phyloP scores from a whole-genome alignment of 2,113 vertebrate species.

The Campylorhamphus procurvoides region DNA sequence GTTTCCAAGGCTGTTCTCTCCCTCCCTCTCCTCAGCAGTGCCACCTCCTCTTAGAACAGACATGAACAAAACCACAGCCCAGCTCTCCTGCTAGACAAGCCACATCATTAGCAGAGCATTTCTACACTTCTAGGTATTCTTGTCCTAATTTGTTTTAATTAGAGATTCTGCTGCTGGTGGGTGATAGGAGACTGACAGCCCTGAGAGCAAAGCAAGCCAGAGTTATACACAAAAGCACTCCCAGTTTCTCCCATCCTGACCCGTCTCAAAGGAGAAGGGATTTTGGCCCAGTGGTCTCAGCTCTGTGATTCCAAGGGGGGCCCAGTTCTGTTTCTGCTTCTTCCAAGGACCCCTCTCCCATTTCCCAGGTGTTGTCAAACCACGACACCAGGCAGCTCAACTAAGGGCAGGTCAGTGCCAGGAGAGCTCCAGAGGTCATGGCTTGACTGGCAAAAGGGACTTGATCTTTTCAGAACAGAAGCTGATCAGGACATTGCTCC shows the following conservation, averaged over 20 bases:
- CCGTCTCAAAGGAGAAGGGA: background rate
- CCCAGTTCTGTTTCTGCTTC: background rate
- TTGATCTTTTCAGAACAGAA: background rate
- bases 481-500: background rate
- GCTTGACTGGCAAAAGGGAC: background rate
- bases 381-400: too few species aligned
- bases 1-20: background rate
- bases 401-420: background rate
- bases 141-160: constrained; percentile 32
- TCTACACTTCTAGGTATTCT: background rate
- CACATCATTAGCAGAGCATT: background rate
- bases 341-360: background rate
- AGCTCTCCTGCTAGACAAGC: background rate
- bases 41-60: background rate
- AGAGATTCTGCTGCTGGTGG: background rate
- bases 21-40: background rate
- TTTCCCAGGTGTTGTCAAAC: too few species aligned
- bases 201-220: background rate
- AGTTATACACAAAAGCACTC: background rate
- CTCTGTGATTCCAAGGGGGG: background rate
- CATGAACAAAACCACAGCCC: background rate
- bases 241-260: background rate
- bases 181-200: background rate
- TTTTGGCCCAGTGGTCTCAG: background rate
- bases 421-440: background rate